Base-by-base conservation (phyloP, 2,797 vertebrate genomes). In the Meda fulgida region DNA sequence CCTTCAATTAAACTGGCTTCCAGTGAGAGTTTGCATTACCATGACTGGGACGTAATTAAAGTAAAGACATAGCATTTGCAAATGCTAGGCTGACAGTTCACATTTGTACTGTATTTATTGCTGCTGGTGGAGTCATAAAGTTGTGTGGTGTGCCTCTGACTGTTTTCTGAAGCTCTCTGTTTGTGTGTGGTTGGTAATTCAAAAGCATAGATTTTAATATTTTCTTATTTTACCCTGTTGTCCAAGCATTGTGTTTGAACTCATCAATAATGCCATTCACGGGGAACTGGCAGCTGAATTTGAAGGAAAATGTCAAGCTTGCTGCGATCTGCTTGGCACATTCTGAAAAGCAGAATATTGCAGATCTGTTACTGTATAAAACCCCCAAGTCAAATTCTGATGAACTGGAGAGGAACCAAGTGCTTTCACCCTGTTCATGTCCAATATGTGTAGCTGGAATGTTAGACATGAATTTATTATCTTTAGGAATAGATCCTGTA, bases 1-100 rank as follows among this genome's bases (percentile, higher is more conserved):
- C 92, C 93, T 89, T 93, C 91, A 95, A 94, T 96, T 95, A 95
- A 89, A 91, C 91, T 85, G 83, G 90, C 90, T 89, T 94, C 93
- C 92, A 94, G 91, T 90, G 91, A 92, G 88, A 92, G 83, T 91
- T 92, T 91, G 75, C 91, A 83, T 90, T 93, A 93, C 93, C 91
- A 92, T 92, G 89, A 91, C 91, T 91, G 92, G 87, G 90, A 93
- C 89, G 86, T 92, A 93, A 94, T 94, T 92, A 94, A 93, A 93
- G 90, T 90, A 85, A 92, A 91, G 85, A 89, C 92, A 92, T 91
- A 91, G 88, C 78, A 89, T 88, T 93, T 93, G 90, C 85, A 91
- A 90, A 91, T 85, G 79, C 67, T 86, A 87, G 80, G 73, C 87
- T 90, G 88, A 90, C 89, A 87, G 83, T 88, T 93, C 89, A 88